Base-by-base conservation (phyloP, 2,797 vertebrate species). In the Vultur gryphus region DNA sequence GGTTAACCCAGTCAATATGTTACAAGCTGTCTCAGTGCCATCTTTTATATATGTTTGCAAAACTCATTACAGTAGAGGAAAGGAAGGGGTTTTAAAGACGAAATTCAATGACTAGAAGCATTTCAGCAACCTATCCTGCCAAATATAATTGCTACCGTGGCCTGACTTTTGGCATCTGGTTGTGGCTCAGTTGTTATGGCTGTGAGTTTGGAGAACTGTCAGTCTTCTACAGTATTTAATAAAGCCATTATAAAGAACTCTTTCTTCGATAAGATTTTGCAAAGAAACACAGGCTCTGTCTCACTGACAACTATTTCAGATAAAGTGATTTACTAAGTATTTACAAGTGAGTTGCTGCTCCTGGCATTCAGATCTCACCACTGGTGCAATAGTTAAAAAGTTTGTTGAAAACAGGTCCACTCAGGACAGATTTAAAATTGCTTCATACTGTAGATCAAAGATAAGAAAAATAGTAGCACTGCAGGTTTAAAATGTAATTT, bases 391-490 rank as follows among this genome's bases (percentile, higher is more conserved):
- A 77, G 62, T 70, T 81, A 57, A 91, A 96, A 95, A 65, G 19
- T 46, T 95, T 89, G 41, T 24, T 94, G 89, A 65, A 86, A 95
- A 84, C 39, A 59, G 20, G n/a, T 85, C 39, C 28, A 5, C 57
- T 55, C 79, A 25, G 61, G 48, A 55, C 41, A 83, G 84, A 81
- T 77, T 92, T 71, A 20, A 84, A 92, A 64, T 95, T 71, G 43
- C 41, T 72, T 92, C 35, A 7, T 87, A 65, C 23, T 52, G 87
- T 31, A 73, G 89, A 95, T 95, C 71, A 49, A 75, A 94, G 94
- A 95, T 87, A 93, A 96, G 94, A 31, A 92, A 89, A 94, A 80
- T 54, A 93, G 61, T 48, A 91, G 44, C 78, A 55, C 44, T 54
- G 28, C 16, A 18, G 51, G 44, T 93, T 80, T 90, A 37, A 55